Conservation (phyloP, 2,113 vertebrate species). For the Pseudorectes ferrugineus region DNA sequence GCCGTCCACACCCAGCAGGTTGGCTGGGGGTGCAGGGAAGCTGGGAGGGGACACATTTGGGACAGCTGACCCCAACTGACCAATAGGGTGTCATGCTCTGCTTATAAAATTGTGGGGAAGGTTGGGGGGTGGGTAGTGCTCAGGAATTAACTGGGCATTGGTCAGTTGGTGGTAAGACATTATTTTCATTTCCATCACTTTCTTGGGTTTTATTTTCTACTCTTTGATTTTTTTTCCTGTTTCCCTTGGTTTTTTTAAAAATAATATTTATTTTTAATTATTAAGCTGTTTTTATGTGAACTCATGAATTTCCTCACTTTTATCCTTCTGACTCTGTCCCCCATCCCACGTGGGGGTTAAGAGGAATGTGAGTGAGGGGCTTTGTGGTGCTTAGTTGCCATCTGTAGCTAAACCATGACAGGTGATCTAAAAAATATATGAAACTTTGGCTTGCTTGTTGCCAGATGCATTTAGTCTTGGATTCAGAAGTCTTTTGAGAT, state of each 20-base stretch:
- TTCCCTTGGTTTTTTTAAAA: background rate
- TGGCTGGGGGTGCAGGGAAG: background rate
- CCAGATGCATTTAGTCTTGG: background rate
- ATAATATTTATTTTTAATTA: background rate
- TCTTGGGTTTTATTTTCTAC: background rate
- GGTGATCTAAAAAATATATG: background rate
- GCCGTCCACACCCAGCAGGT: background rate
- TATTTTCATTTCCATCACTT: background rate
- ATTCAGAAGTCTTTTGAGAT: background rate
- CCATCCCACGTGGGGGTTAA: background rate
- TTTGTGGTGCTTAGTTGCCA: background rate
- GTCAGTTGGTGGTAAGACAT: background rate
- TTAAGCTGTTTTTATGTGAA: background rate
- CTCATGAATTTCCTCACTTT: background rate
- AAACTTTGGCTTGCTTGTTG: background rate
- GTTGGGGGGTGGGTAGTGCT: rapidly evolving
- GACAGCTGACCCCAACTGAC: background rate
- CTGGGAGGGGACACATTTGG: no score
- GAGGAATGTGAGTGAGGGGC: background rate
- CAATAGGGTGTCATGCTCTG: background rate
- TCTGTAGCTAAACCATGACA: background rate
- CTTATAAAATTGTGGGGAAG: background rate
- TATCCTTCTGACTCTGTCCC: background rate
- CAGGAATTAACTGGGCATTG: background rate
- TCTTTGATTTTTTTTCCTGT: background rate